These are phyloP conservation scores for Arenaria interpres DNA, from an alignment of 2,113 vertebrate species.

Conservation along the genomic window DNA sequence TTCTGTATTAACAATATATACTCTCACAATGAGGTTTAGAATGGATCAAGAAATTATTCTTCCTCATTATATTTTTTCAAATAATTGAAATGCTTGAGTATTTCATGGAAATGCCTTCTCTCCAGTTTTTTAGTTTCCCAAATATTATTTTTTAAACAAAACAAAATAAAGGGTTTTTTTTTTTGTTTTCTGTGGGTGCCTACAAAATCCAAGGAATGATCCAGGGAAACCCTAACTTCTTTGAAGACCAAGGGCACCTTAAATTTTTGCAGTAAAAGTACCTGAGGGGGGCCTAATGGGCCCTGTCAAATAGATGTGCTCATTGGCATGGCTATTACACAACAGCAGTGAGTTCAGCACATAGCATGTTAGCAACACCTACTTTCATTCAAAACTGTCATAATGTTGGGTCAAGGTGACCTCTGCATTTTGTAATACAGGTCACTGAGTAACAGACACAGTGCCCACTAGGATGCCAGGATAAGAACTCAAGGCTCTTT, in stretches of 20 bases:
- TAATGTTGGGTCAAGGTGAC: neutral
- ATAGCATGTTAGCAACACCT: neutral
- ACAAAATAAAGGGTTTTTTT: neutral
- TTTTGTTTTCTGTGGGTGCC: neutral
- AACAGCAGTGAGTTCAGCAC: neutral
- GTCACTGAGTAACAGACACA: neutral
- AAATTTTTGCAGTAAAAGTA: neutral
- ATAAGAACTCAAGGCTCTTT: neutral
- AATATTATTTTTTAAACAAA: neutral
- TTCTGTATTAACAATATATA: neutral
- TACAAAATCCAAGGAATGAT: neutral
- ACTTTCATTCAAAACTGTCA: neutral
- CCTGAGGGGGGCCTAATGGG: neutral
- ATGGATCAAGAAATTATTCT: neutral
- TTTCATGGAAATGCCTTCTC: neutral
- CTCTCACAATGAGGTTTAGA: neutral
- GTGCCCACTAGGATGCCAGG: neutral
- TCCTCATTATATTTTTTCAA: neutral
- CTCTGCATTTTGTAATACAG: neutral
- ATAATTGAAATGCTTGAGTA: neutral
- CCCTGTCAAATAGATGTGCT: neutral
- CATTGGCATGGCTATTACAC: neutral
- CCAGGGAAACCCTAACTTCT: neutral
- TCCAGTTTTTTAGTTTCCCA: neutral
- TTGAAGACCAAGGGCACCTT: neutral